phyloP scores from a whole-genome alignment of 1,140 invertebrate genomes.

The Drosophila serrata region DNA sequence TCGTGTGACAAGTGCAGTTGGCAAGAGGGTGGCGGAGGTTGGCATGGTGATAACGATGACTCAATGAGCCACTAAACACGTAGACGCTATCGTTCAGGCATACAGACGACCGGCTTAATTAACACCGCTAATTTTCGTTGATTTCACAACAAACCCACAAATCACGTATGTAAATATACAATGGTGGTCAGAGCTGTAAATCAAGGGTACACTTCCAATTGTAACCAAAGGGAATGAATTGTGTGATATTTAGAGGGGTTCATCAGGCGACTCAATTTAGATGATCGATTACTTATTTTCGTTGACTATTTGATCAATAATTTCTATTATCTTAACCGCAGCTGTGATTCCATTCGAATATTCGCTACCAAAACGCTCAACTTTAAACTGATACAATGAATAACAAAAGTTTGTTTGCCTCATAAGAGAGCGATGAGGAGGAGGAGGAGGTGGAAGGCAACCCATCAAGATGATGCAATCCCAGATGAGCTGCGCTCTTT shows the following conservation, averaged over 20 bases:
- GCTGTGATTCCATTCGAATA: not conserved
- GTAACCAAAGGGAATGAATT: not conserved
- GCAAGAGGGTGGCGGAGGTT: not conserved
- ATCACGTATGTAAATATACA: slow-evolving; percentile 24
- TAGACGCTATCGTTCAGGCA: slow-evolving; percentile 33
- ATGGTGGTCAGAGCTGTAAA: not conserved
- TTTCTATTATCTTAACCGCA: not conserved
- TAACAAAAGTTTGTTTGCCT: slow-evolving; percentile 10
- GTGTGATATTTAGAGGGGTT: too few species aligned
- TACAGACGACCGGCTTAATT: slow-evolving; percentile 40
- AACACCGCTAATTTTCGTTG: slow-evolving; percentile 32
- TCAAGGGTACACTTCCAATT: too few species aligned
- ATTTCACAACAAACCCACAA: slow-evolving; percentile 49
- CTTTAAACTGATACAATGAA: slow-evolving; percentile 13
- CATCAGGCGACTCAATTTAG: too few species aligned
- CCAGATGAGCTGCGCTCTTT: slow-evolving; percentile 28
- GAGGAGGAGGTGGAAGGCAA: not conserved
- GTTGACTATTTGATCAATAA: too few species aligned
- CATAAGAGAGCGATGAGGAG: not conserved
- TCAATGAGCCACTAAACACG: slow-evolving; percentile 51
- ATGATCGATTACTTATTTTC: too few species aligned
- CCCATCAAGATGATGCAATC: slow-evolving; percentile 39
- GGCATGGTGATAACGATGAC: slow-evolving; percentile 33
- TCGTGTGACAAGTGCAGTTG: slow-evolving; percentile 32
- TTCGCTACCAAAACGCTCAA: not conserved